A percentile compares a stretch with the other conserved stretches of the same genome.
These are phyloP conservation scores for Cyanistes caeruleus DNA, from an alignment of 2,113 vertebrate genomes.

Conservation along the genomic window DNA sequence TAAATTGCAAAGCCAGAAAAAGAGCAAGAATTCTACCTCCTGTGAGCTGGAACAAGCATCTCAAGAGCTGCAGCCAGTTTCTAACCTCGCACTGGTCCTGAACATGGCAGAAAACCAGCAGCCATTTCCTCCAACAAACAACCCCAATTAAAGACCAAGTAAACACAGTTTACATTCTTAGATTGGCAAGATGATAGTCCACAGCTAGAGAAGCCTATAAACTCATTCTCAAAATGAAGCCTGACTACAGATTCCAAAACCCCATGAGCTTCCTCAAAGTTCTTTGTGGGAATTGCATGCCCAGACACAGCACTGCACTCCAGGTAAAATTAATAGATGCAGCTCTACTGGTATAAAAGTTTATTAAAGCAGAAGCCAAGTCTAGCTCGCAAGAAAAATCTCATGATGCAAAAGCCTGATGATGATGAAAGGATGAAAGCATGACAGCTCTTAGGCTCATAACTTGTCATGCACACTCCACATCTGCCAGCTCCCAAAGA, in stretches of 20 bases:
- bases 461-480: background rate
- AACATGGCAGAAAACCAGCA: background rate
- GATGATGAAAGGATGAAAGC: background rate
- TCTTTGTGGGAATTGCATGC: background rate
- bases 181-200: background rate
- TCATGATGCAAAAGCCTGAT: background rate
- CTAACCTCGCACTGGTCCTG: background rate
- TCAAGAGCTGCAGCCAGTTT: background rate
- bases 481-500: background rate
- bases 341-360: background rate
- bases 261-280: background rate
- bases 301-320: background rate
- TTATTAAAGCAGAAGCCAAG: background rate
- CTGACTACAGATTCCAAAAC: background rate
- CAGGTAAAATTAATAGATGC: background rate
- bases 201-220: background rate
- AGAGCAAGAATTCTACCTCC: background rate
- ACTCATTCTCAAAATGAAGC: background rate
- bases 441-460: background rate
- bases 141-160: background rate
- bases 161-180: background rate
- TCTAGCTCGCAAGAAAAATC: background rate
- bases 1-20: background rate
- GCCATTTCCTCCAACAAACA: background rate
- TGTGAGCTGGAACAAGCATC: background rate